phyloP scores from a whole-genome alignment of 2,113 vertebrate species.

The Clarias batrachus region DNA sequence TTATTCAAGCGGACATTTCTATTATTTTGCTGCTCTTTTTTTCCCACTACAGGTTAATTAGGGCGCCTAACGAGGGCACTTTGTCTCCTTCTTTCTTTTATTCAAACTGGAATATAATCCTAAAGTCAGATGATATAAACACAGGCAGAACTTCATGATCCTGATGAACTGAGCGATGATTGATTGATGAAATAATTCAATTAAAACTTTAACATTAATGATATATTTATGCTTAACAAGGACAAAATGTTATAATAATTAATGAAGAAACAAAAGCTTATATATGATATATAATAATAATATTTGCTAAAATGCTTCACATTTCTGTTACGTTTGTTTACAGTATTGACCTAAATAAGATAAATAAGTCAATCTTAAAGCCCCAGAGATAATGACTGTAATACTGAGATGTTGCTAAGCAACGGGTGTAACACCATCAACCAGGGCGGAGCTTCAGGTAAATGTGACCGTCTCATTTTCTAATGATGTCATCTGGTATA shows the following conservation, averaged over 20 bases:
- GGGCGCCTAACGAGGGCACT: background rate
- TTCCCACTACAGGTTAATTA: slow-evolving; percentile 81
- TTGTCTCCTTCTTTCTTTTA: background rate
- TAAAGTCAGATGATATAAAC: background rate
- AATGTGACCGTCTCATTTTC: background rate
- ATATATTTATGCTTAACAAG: background rate
- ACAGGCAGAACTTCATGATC: background rate
- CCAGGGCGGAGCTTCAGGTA: background rate
- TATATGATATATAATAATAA: too few relatives aligned
- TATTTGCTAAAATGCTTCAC: background rate
- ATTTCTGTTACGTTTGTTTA: background rate
- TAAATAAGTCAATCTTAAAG: background rate
- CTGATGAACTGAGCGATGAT: background rate
- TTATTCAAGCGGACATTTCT: slow-evolving; percentile 49
- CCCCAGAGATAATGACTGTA: too few relatives aligned
- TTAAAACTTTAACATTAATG: background rate
- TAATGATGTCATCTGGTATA: background rate
- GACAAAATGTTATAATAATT: background rate
- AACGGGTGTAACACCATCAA: background rate
- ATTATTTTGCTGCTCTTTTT: slow-evolving; percentile 86
- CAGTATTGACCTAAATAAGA: background rate
- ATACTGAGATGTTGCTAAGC: background rate
- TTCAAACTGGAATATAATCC: background rate
- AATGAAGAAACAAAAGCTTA: background rate
- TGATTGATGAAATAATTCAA: background rate